These are phyloP conservation scores for Crotalus viridis DNA, from an alignment of 2,113 vertebrate species.

Conservation along the genomic window DNA sequence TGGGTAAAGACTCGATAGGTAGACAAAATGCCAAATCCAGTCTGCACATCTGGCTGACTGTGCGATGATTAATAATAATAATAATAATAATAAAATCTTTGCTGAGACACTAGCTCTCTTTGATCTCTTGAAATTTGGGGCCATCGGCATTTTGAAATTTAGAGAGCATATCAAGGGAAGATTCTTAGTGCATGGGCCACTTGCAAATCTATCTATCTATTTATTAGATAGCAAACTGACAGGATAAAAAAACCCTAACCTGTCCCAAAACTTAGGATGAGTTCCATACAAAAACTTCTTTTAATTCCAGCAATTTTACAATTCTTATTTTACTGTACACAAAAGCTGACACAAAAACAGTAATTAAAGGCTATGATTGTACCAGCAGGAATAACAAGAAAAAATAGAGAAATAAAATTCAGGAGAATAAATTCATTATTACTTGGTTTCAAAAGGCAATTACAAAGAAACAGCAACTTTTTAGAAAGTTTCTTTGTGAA, in stretches of 20 bases:
- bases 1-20: no score
- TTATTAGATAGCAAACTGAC: not conserved
- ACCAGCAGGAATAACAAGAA: not conserved
- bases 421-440: not conserved
- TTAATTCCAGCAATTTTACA: no score
- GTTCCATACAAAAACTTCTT: no score
- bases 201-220: not conserved
- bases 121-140: not conserved
- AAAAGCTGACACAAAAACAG: no score
- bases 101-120: not conserved
- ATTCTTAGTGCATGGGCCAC: not conserved
- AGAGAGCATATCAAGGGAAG: not conserved
- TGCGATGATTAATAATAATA: not conserved
- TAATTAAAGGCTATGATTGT: not conserved
- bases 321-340: not conserved
- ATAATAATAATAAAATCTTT: not conserved
- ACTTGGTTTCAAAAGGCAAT: not conserved
- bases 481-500: not conserved
- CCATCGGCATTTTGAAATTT: not conserved
- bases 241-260: not conserved
- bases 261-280: no score
- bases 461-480: not conserved
- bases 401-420: not conserved
- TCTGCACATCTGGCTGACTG: no score
- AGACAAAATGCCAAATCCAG: no score